Base-by-base conservation (phyloP, 2,113 vertebrate species). In the Elgaria multicarinata region DNA sequence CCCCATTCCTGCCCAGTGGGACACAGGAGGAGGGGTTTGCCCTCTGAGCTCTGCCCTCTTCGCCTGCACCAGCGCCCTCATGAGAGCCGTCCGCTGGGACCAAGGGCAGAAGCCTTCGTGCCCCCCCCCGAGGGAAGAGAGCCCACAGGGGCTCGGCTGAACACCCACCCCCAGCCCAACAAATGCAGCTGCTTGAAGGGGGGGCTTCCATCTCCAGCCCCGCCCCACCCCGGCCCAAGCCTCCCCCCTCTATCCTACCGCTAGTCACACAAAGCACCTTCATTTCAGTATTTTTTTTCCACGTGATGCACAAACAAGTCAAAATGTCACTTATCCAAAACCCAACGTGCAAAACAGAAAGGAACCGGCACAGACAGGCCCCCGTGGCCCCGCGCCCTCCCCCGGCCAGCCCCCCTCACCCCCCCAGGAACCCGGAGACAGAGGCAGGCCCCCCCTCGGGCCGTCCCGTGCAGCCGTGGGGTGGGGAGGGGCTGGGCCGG, bases 271-370 rank as follows among this genome's bases (percentile, higher is more conserved):
- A 96, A 96, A 85, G 72, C 75, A 89, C 62, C 82, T 55, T 94
- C 94, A 96, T 95, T 93, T 90, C 93, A 83, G 94, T 92, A 94
- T 93, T 90, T 67, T 90, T 94, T 90, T 82, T 89, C 90, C 97
- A 97, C 96, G 92, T 90, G 96, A 93, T 95, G 96, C 96, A 97
- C 96, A 94, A 93, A 97, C 95, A 96, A 95, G 93, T 94, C 95
- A 96, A 96, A 90, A 95, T 95, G 93, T 95, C 95, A 97, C 96
- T 87, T 95, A 95, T 95, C 92, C 95, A 97, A 96, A 96, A 97
- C 92, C 96, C 95, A 95, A 96, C 96, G 96, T 97, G 96, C 96
- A 97, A 96, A 96, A 96, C 95, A 85, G 96, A 96, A 97, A 85
- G 87, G 92, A 87, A 83, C 62, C 18, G 36, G 83, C 62, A 77